These are phyloP conservation scores for Drosophila pseudotakahashii DNA, from an alignment of 2,888 invertebrate species.

Conservation along the genomic window DNA sequence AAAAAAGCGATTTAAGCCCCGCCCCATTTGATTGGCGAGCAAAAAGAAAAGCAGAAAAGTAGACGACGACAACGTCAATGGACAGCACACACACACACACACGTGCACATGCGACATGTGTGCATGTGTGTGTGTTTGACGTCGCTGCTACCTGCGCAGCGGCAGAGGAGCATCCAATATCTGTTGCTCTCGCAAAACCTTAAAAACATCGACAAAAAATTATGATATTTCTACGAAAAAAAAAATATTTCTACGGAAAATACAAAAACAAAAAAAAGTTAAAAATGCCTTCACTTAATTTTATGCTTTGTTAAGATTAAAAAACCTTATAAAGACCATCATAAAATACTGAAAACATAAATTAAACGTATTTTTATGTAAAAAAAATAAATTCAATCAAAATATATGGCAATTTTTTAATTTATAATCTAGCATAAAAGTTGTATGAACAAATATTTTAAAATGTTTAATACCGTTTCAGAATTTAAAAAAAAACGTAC, in stretches of 20 bases:
- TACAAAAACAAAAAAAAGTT: background rate
- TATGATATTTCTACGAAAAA: background rate
- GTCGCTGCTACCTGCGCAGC: conserved; percentile 64
- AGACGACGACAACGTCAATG: conserved; percentile 71
- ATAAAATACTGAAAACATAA: no score
- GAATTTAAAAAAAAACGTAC: no score
- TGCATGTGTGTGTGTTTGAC: conserved; percentile 26
- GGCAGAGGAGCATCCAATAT: conserved; percentile 64
- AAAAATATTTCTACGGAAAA: background rate
- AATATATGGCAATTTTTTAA: no score
- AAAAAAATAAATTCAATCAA: no score
- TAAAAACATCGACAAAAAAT: background rate
- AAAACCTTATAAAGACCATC: no score
- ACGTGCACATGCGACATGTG: conserved; percentile 42
- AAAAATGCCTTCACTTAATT: background rate
- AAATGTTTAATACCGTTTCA: no score
- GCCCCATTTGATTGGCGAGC: conserved; percentile 83
- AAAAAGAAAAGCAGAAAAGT: conserved; percentile 48
- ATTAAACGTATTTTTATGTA: no score
- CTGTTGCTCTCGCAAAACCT: conserved; percentile 24
- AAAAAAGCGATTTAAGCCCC: conserved; percentile 79
- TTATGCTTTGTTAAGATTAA: no score
- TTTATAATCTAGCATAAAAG: no score
- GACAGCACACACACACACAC: conserved; percentile 53
- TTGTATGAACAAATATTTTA: no score